Evolutionary conservation across 2,888 invertebrate genomes (phyloP).

Genomic region (Molorchus minor): DNA sequence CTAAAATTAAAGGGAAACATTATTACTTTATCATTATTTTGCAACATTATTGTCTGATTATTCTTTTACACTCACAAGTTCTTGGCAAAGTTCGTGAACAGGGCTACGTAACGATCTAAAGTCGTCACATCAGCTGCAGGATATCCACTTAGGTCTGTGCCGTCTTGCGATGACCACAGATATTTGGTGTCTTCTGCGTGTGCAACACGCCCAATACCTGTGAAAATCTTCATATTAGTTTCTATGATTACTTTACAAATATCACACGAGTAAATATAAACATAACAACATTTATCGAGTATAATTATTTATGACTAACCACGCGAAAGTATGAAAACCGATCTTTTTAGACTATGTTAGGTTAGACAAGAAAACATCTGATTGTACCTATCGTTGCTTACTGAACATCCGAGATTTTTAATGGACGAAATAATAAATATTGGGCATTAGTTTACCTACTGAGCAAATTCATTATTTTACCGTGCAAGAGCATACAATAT

Average conservation of each 20-base stretch:
- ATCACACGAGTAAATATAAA: too few species aligned
- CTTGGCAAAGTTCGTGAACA: conserved; percentile 37
- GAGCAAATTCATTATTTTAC: too few species aligned
- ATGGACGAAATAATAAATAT: conserved; percentile 6
- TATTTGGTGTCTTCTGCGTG: conserved; percentile 37
- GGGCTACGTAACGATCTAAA: conserved; percentile 26
- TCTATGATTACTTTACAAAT: too few species aligned
- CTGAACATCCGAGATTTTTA: not conserved
- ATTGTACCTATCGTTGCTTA: not conserved
- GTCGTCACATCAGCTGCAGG: conserved; percentile 25
- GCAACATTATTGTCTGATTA: not conserved
- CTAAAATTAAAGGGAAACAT: conserved; percentile 21
- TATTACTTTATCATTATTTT: not conserved
- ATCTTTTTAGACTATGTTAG: too few species aligned
- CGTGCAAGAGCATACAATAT: too few species aligned
- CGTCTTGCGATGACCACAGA: conserved; percentile 24
- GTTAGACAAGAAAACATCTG: not conserved
- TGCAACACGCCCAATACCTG: conserved; percentile 31
- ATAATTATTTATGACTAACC: too few species aligned
- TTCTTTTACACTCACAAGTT: conserved; percentile 30
- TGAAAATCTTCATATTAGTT: too few species aligned
- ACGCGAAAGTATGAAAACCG: not conserved
- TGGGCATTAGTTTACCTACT: not conserved
- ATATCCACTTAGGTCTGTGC: conserved; percentile 7
- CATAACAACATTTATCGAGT: too few species aligned